Evolutionary conservation across 2,888 invertebrate genomes (phyloP), one percentile per base, ranked within the genome.

Genomic region (Plebejus argus): DNA sequence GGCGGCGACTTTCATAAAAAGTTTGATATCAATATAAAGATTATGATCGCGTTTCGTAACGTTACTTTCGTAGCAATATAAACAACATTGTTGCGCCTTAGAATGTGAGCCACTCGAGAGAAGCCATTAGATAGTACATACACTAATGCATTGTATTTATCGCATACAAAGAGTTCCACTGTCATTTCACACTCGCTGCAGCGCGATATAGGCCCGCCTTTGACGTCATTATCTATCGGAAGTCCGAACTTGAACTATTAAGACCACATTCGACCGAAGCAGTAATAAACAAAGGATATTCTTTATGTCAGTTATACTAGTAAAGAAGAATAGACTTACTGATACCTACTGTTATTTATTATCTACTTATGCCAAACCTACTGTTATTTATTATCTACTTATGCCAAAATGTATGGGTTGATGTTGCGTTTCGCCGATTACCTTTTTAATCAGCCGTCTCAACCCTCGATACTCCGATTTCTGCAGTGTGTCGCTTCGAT

Each of bases 401-500:
- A 45, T 45, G 45, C 45, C 45, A 45, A 45, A 45, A 39, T 39
- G 39, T 7, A 39, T 39, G 39, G 8, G 39, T 12, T 10, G 45
- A 39, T 39, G 39, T 39, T 39, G 39, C 39, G 39, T 10, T 39
- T 12, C 45, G 45, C 10, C 10, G 10, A 45, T 79, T 84, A 95
- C 95, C 92, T 98, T 98, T 90, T 97, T 98, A 76, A 98, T 97
- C 76, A 98, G 95, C 83, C 97, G 95, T 82, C 97, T 95, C 53
- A 99, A 93, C 81, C 97, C 97, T 80, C 96, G 95, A 86, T 98
- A 97, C 89, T 99, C 99, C 71, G 95, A 95, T 84, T 96, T 96
- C 87, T 97, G 97, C 83, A 99, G 92, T 78, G 95, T 93, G 76
- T 96, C 95, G 90, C 98, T 98, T 75, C 95, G 94, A 90, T 99